Evolutionary conservation across 2,888 invertebrate species (phyloP).

Genomic region (Eurytoma californica): DNA sequence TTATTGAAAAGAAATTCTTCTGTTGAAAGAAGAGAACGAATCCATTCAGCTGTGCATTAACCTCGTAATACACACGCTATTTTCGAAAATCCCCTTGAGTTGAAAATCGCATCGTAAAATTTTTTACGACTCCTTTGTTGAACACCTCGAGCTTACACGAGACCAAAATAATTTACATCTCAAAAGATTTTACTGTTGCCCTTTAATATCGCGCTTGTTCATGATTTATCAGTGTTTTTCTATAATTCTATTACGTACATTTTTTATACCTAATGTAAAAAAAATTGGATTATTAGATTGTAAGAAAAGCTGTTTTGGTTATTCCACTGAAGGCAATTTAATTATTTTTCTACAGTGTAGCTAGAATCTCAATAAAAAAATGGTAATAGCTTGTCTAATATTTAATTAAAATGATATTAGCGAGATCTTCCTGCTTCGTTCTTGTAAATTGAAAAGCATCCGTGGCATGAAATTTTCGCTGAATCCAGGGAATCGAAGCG

Average conservation of each 20-base stretch:
- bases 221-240: too few species aligned
- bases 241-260: too few species aligned
- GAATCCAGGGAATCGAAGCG: too few species aligned
- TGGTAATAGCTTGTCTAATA: too few species aligned
- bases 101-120: conserved; percentile 27
- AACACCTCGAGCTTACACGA: background rate
- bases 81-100: conserved; percentile 22
- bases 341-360: too few species aligned
- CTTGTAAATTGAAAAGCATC: background rate
- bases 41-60: background rate
- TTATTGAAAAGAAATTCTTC: background rate
- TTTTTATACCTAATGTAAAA: too few species aligned
- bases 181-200: conserved; percentile 28
- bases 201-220: background rate
- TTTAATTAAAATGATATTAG: background rate
- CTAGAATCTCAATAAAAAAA: too few species aligned
- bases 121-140: conserved; percentile 33
- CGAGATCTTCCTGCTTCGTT: background rate
- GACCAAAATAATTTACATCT: conserved; percentile 32
- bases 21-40: background rate
- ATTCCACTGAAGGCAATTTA: too few species aligned
- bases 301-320: too few species aligned
- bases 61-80: background rate
- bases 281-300: too few species aligned
- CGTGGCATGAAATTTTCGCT: background rate